phyloP scores from a whole-genome alignment of 2,888 invertebrate genomes.

The Eutolmus rufibarbis region DNA sequence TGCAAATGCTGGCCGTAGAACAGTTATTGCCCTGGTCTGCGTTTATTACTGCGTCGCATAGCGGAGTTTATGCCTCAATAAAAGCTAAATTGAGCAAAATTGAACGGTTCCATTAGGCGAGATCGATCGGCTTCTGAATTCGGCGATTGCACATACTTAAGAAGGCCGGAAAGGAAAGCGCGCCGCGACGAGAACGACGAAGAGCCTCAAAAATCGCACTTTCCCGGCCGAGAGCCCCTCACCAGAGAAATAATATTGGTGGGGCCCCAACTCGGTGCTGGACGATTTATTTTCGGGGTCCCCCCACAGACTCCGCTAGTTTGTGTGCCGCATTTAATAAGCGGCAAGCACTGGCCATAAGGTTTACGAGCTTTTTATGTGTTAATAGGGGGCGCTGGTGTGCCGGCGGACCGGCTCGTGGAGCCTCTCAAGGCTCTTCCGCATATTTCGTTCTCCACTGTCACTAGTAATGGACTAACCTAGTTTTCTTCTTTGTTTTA shows the following conservation, averaged over 20 bases:
- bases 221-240: background rate
- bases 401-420: background rate
- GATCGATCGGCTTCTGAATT: background rate
- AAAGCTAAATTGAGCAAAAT: background rate
- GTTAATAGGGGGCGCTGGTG: background rate
- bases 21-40: background rate
- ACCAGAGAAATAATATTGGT: background rate
- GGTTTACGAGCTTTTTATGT: conserved; percentile 18
- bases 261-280: background rate
- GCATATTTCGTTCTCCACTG: background rate
- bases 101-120: conserved; percentile 1
- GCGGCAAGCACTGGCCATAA: background rate
- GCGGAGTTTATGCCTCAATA: background rate
- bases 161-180: background rate
- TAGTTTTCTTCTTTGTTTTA: background rate
- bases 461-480: background rate
- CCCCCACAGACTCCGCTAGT: background rate
- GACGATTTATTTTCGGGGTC: background rate
- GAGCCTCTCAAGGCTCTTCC: conserved; percentile 17
- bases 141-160: background rate
- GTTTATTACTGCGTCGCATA: conserved; percentile 4
- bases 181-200: background rate
- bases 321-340: conserved; percentile 1
- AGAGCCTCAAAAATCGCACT: background rate
- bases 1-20: conserved; percentile 2